A percentile compares a stretch with the other conserved stretches of the same genome.
These are phyloP conservation scores for Lysandra coridon DNA, from an alignment of 2,888 invertebrate species.

Conservation along the genomic window DNA sequence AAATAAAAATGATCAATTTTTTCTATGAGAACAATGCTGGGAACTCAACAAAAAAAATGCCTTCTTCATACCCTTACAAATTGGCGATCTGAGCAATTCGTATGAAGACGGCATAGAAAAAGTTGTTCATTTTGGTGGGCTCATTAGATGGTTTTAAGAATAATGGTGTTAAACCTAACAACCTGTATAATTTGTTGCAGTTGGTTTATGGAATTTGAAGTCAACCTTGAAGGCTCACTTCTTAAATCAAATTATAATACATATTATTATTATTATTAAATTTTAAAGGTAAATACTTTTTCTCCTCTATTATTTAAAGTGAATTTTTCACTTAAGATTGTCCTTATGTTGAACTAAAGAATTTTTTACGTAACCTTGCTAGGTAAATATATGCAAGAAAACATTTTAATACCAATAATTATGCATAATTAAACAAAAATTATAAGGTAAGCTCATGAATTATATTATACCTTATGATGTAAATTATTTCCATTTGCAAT, in stretches of 20 bases:
- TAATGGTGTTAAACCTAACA: no score
- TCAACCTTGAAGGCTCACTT: background rate
- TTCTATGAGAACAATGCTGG: no score
- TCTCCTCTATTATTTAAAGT: no score
- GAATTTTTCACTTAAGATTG: background rate
- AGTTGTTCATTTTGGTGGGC: no score
- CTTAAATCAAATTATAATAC: background rate
- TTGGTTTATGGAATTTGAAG: background rate
- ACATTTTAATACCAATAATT: background rate
- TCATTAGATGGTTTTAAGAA: no score
- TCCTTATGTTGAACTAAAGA: background rate
- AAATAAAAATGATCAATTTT: no score
- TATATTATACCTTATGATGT: background rate
- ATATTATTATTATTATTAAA: no score
- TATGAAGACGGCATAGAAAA: no score
- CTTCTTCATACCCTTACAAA: no score
- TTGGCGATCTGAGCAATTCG: no score
- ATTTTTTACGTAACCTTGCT: background rate
- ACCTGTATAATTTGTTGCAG: background rate
- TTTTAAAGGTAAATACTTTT: no score
- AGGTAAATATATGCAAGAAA: background rate
- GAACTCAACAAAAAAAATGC: no score
- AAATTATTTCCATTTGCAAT: background rate
- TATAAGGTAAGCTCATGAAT: background rate
- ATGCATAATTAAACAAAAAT: background rate